Conservation (phyloP, 1,140 invertebrate genomes). For the Monomorium pharaonis region DNA sequence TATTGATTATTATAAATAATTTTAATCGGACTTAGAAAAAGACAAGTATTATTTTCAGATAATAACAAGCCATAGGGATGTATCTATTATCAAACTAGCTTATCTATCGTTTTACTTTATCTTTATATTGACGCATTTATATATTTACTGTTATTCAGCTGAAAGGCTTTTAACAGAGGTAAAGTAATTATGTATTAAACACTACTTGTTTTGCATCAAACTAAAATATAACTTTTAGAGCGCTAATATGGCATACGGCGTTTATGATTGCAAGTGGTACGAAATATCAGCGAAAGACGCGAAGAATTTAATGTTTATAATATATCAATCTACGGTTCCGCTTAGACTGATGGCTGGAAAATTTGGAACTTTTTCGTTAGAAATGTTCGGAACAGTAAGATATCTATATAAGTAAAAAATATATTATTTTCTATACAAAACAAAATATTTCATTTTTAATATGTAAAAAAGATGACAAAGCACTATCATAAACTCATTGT, state of each 20-base stretch:
- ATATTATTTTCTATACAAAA: neutral
- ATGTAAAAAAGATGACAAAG: neutral
- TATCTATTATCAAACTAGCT: neutral
- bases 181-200: neutral
- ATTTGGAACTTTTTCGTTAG: conserved; percentile 12
- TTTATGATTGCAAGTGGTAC: conserved; percentile 24
- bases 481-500: neutral
- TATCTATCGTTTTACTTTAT: conserved; percentile 16
- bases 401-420: neutral
- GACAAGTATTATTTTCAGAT: conserved; percentile 39
- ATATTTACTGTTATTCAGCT: conserved; percentile 64
- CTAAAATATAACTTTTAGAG: conserved; percentile 15
- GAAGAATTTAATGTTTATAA: neutral
- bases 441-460: neutral
- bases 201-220: neutral
- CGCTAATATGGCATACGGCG: neutral
- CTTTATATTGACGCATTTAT: conserved; percentile 43
- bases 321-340: neutral
- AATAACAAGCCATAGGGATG: neutral
- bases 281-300: neutral
- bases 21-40: too few species aligned
- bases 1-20: neutral
- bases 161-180: conserved; percentile 51
- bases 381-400: conserved; percentile 19
- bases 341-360: conserved; percentile 27